Base-by-base conservation (phyloP, 2,797 vertebrate species). In the Chanos chanos region DNA sequence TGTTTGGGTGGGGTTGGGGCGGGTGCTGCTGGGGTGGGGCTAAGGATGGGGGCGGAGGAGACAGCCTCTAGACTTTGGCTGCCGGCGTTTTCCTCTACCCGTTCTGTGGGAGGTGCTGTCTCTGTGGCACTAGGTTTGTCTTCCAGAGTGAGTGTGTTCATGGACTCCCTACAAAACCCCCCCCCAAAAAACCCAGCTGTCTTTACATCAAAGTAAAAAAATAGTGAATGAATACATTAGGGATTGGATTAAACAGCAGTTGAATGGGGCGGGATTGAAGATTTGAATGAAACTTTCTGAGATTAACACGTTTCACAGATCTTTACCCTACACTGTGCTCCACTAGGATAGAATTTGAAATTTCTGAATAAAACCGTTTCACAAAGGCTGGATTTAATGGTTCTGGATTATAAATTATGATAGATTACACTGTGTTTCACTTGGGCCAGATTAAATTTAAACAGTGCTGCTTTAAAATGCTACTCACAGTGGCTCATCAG, bases 401-500 rank as follows among this genome's bases (percentile, higher is more conserved):
- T n/a, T n/a, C n/a, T n/a, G n/a, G n/a, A n/a, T n/a, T n/a, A n/a
- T n/a, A n/a, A n/a, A n/a, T n/a, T n/a, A n/a, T n/a, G n/a, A n/a
- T n/a, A n/a, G n/a, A n/a, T n/a, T n/a, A n/a, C n/a, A n/a, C n/a
- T n/a, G n/a, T n/a, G 12, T 61, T 30, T 4, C 7, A 53, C 6
- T 2, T 52, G 47, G 7, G 7, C 6, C n/a, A 48, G 45, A 4
- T n/a, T n/a, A n/a, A n/a, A 39, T 39, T 28, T 39, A 10, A 28
- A 25, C 9, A 12, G 7, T 22, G 6, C 7, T 21, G 12, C 39
- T 39, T 50, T 8, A 7, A 34, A 4, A 2, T 24, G 7, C 22
- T 37, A 63, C 86, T 79, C 83, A 97, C 96, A 85, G 44, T 59
- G 85, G 89, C 1, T 82, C 78, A 25, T 85, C 88, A 1, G 78